These are phyloP conservation scores for Encarsia formosa DNA, from an alignment of 2,888 invertebrate species.

Conservation along the genomic window DNA sequence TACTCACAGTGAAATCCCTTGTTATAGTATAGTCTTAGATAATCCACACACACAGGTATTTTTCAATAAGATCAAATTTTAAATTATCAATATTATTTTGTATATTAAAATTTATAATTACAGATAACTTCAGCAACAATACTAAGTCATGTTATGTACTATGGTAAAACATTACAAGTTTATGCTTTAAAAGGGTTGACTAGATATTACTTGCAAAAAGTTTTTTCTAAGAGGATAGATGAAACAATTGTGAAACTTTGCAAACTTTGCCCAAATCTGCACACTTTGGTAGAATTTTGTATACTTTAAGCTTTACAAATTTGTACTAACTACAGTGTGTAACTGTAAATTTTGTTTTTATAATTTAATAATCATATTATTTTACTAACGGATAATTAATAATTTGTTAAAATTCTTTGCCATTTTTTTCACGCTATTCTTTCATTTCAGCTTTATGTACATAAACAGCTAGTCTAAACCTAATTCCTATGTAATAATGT, in stretches of 20 bases:
- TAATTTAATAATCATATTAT: no score
- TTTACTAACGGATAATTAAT: no score
- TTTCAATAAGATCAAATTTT: not conserved
- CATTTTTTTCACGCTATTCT: no score
- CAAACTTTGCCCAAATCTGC: slow-evolving; percentile 63
- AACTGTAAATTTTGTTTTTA: no score
- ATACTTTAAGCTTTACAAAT: not conserved
- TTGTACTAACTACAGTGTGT: slow-evolving; percentile 10
- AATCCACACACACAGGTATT: slow-evolving; percentile 43
- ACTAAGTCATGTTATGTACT: slow-evolving; percentile 41
- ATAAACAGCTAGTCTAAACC: no score
- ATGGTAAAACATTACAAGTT: slow-evolving; percentile 56
- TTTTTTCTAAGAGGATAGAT: slow-evolving; percentile 70
- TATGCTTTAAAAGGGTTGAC: slow-evolving; percentile 69
- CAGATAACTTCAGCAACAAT: slow-evolving; percentile 39
- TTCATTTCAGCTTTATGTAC: no score
- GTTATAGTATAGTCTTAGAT: slow-evolving; percentile 45
- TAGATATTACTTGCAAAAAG: slow-evolving; percentile 61
- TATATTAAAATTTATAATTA: slow-evolving; percentile 1
- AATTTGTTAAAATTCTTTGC: no score
- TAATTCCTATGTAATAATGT: no score
- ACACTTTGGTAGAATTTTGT: slow-evolving; percentile 59
- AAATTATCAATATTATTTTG: not conserved
- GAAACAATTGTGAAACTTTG: slow-evolving; percentile 64
- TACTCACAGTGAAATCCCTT: slow-evolving; percentile 43